A percentile compares a stretch with the other conserved stretches of the same genome.
phyloP scores from a whole-genome alignment of 2,797 vertebrate genomes.

The Menidia menidia region DNA sequence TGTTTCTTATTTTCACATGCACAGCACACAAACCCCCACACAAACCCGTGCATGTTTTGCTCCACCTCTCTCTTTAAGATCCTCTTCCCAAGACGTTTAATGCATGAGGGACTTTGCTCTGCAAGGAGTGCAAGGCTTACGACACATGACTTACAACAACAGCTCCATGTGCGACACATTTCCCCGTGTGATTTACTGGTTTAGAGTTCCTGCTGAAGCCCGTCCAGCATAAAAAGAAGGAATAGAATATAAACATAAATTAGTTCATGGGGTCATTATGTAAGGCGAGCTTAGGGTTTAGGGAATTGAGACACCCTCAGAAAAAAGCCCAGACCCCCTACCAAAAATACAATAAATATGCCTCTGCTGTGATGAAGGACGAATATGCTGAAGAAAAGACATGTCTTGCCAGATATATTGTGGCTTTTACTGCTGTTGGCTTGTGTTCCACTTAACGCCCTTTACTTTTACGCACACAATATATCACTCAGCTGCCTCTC shows the following conservation, averaged over 20 bases:
- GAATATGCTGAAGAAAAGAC: constrained; percentile 50
- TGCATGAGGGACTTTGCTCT: constrained; percentile 28
- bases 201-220: constrained; percentile 57
- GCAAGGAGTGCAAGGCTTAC: constrained; percentile 27
- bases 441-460: constrained; percentile 72
- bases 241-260: constrained; percentile 70
- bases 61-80: constrained; percentile 25
- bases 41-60: constrained; percentile 1
- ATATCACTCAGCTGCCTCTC: constrained; percentile 72
- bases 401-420: constrained; percentile 66
- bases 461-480: constrained; percentile 75
- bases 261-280: constrained; percentile 51
- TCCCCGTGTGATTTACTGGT: constrained; percentile 62
- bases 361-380: constrained; percentile 34
- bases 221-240: constrained; percentile 52
- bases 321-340: constrained; percentile 8
- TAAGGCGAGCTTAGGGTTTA: constrained; percentile 42
- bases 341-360: constrained; percentile 20
- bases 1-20: constrained; percentile 11
- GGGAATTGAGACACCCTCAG: constrained; percentile 34
- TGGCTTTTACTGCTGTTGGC: constrained; percentile 78
- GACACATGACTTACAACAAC: constrained; percentile 38
- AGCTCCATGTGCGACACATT: constrained; percentile 48
- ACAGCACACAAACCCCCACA: constrained; percentile 8
- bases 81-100: constrained; percentile 25